Evolutionary conservation across 1,140 invertebrate genomes (phyloP).

Genomic region (Drosophila ercepeae): DNA sequence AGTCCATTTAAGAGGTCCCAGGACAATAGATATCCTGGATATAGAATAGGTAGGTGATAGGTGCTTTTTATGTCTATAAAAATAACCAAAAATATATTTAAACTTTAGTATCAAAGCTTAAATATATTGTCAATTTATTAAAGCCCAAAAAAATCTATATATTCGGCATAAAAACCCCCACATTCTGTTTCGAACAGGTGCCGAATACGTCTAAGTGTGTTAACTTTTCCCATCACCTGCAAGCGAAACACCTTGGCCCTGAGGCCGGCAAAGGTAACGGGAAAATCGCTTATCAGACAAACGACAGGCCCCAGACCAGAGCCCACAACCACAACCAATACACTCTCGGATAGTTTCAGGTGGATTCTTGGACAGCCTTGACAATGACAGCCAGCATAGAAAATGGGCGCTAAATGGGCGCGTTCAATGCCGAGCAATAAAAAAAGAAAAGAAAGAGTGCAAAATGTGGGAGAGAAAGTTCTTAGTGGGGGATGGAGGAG

Average conservation of each 20-base stretch:
- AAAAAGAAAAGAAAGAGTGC: constrained; percentile 29
- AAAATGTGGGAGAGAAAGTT: constrained; percentile 32
- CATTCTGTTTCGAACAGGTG: neutral
- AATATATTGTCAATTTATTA: neutral
- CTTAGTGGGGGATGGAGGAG: constrained; percentile 3
- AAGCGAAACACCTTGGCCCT: constrained; percentile 42
- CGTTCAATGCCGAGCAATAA: constrained; percentile 3
- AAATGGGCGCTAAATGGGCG: constrained; percentile 56
- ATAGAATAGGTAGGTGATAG: too few species aligned
- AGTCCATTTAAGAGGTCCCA: too few species aligned
- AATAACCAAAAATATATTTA: too few species aligned
- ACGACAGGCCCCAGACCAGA: neutral
- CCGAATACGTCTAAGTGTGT: too few species aligned
- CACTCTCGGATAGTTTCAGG: constrained; percentile 61
- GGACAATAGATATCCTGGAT: too few species aligned
- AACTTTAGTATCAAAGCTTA: neutral
- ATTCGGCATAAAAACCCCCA: neutral
- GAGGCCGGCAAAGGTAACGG: constrained; percentile 27
- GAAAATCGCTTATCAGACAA: constrained; percentile 45
- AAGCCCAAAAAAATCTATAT: neutral
- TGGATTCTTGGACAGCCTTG: constrained; percentile 62
- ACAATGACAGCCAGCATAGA: constrained; percentile 73
- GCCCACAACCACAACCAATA: too few species aligned
- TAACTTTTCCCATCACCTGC: constrained; percentile 7
- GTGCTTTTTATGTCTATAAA: too few species aligned